Conservation (phyloP, 1,140 invertebrate species). For the Planococcus citri region DNA sequence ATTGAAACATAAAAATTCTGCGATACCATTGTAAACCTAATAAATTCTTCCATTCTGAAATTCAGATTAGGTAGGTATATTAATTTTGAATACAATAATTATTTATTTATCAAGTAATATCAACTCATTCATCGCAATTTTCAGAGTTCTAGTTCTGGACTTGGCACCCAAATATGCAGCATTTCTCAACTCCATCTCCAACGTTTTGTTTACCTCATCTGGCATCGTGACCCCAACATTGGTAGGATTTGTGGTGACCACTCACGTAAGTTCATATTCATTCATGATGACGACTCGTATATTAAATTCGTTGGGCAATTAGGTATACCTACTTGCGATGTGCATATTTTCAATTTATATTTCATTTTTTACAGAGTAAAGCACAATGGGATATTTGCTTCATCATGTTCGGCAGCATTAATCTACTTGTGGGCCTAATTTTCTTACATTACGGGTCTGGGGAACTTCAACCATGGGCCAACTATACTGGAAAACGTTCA, state of each 20-base stretch:
- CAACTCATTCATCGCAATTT: background rate
- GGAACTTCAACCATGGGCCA: background rate
- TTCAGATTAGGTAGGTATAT: too few relatives aligned
- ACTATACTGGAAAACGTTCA: too few relatives aligned
- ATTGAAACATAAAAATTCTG: too few relatives aligned
- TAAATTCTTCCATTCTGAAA: too few relatives aligned
- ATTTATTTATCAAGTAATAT: too few relatives aligned
- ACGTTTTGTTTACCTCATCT: background rate
- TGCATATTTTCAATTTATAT: too few relatives aligned
- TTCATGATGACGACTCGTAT: background rate
- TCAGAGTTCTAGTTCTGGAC: conserved; percentile 25
- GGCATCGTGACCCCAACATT: background rate
- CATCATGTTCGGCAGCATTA: background rate
- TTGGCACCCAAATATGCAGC: background rate
- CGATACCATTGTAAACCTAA: too few relatives aligned
- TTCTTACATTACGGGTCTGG: background rate
- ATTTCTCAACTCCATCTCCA: background rate
- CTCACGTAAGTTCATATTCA: background rate
- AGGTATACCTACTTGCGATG: too few relatives aligned
- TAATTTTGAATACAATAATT: too few relatives aligned
- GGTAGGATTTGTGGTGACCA: background rate
- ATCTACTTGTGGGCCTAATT: background rate
- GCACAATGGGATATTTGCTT: background rate
- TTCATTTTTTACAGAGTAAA: background rate
- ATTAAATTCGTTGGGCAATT: too few relatives aligned